Conservation (phyloP, 2,113 vertebrate genomes). For the Euleptes europaea region DNA sequence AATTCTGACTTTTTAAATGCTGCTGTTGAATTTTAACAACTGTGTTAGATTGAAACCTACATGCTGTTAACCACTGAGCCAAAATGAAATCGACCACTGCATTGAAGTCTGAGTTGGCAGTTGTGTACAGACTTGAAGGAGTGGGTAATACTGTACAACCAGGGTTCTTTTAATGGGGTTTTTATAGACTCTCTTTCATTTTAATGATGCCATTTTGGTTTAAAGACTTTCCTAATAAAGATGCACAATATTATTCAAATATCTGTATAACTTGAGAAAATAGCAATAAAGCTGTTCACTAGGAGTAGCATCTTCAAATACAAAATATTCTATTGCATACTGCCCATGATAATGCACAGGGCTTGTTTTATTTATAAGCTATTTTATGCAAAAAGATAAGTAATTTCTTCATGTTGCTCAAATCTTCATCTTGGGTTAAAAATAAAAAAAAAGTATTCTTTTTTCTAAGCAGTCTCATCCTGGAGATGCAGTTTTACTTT, state of each 20-base stretch:
- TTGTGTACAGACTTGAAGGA: constrained; percentile 75
- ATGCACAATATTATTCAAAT: constrained; percentile 69
- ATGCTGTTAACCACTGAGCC: constrained; percentile 82
- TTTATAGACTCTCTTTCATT: constrained; percentile 74
- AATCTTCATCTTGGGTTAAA: constrained; percentile 58
- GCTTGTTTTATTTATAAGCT: constrained; percentile 73
- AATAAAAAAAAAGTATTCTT: constrained; percentile 49
- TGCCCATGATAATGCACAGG: constrained; percentile 54
- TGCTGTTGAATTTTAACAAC: constrained; percentile 80
- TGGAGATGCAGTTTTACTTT: constrained; percentile 55
- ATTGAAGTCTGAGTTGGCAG: constrained; percentile 81
- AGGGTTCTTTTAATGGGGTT: constrained; percentile 71
- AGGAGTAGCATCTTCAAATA: constrained; percentile 63
- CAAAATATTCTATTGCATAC: constrained; percentile 57
- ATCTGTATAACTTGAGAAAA: constrained; percentile 68
- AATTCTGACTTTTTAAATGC: constrained; percentile 66
- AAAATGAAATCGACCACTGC: constrained; percentile 80
- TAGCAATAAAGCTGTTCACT: constrained; percentile 67
- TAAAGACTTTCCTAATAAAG: constrained; percentile 72
- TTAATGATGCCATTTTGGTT: constrained; percentile 73
- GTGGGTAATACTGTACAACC: constrained; percentile 74
- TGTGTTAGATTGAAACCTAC: constrained; percentile 80
- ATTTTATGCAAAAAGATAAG: constrained; percentile 63
- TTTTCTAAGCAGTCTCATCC: constrained; percentile 43
- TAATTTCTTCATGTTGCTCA: constrained; percentile 49